These are phyloP conservation scores for Synergus umbraculus DNA, from an alignment of 2,888 invertebrate species.

Conservation along the genomic window DNA sequence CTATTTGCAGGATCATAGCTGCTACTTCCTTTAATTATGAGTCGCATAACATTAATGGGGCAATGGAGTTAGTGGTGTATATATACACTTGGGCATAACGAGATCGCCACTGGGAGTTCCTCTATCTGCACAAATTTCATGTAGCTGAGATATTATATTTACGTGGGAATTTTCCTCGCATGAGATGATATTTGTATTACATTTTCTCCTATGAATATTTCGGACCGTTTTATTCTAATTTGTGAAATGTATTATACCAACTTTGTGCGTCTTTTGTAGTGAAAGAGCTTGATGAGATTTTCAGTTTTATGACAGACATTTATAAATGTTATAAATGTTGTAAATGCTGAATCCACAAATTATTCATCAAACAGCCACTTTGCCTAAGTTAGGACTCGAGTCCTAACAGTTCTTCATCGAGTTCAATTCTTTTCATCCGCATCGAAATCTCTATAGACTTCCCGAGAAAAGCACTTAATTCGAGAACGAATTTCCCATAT, in stretches of 20 bases:
- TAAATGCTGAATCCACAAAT: too few relatives aligned
- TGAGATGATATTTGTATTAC: neutral
- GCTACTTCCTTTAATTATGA: conserved; percentile 1
- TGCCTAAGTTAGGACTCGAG: neutral
- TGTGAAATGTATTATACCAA: neutral
- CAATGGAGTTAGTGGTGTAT: neutral
- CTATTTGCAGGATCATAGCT: neutral
- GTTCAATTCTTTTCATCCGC: neutral
- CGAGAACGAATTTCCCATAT: neutral
- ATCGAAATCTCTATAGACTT: neutral
- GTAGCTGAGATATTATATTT: neutral
- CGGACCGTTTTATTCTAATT: neutral
- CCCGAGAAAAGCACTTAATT: neutral
- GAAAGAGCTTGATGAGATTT: too few relatives aligned
- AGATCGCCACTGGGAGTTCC: neutral
- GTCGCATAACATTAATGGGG: conserved; percentile 13
- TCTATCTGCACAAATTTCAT: neutral
- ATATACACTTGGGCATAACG: neutral
- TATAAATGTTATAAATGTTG: too few relatives aligned
- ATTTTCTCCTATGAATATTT: neutral
- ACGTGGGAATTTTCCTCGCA: neutral
- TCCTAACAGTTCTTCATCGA: too few relatives aligned
- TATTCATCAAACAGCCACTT: too few relatives aligned
- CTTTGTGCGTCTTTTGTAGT: too few relatives aligned
- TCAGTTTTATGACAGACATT: too few relatives aligned